Conservation (phyloP, 2,113 vertebrate genomes). For the Ophthalmolycus amberensis region DNA sequence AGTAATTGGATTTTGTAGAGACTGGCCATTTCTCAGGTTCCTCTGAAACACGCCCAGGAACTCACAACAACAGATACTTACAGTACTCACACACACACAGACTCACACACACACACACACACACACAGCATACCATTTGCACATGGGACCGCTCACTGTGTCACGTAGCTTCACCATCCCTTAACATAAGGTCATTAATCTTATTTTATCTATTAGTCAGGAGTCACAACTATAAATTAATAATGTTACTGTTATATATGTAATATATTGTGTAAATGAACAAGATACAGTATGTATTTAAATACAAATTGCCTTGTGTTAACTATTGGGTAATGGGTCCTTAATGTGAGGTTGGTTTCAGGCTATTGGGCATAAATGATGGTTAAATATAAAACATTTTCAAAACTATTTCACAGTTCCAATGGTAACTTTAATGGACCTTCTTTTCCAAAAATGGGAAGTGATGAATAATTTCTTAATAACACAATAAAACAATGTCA, state of each 20-base stretch:
- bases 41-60: not conserved
- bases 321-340: not conserved
- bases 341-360: slow-evolving; percentile 5
- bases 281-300: not conserved
- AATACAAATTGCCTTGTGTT: not conserved
- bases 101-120: no score
- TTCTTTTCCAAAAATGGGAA: not conserved
- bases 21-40: not conserved
- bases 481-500: not conserved
- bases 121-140: not conserved
- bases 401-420: not conserved
- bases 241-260: not conserved
- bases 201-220: not conserved
- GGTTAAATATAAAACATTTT: not conserved
- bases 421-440: not conserved
- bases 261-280: not conserved
- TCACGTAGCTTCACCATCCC: not conserved
- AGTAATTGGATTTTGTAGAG: not conserved
- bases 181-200: not conserved
- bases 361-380: not conserved
- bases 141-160: not conserved
- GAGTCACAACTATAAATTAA: not conserved
- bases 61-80: not conserved
- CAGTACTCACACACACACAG: no score
- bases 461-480: not conserved